Evolutionary conservation across 2,888 invertebrate genomes (phyloP).

Genomic region (Diadegma fenestrale): DNA sequence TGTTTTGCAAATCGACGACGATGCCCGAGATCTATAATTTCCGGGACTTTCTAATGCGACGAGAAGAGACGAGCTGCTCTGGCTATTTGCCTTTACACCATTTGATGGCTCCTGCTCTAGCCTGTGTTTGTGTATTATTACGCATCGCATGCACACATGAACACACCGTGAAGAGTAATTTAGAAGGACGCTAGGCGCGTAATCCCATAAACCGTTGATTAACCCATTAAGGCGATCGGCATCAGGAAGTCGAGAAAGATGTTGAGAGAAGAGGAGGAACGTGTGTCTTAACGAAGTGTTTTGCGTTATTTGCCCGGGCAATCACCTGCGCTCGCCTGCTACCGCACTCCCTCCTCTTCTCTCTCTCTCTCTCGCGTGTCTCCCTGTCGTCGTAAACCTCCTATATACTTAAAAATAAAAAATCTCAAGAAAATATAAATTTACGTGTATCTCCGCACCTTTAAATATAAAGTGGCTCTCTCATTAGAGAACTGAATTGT

Average conservation of each 20-base stretch:
- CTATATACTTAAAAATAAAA: slow-evolving; percentile 22
- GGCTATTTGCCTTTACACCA: slow-evolving; percentile 30
- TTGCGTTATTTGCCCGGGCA: slow-evolving; percentile 67
- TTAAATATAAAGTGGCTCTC: slow-evolving; percentile 15
- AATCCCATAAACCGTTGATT: slow-evolving; percentile 73
- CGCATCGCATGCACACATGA: background rate
- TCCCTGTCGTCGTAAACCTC: slow-evolving; percentile 56
- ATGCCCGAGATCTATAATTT: slow-evolving; percentile 60
- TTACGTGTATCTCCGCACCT: slow-evolving; percentile 28
- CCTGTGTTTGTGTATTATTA: slow-evolving; percentile 17
- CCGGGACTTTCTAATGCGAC: slow-evolving; percentile 68
- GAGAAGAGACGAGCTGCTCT: slow-evolving; percentile 1
- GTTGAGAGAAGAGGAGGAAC: slow-evolving; percentile 20
- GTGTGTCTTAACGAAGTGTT: slow-evolving; percentile 68
- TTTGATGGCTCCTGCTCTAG: slow-evolving; percentile 20
- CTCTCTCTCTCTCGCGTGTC: no score
- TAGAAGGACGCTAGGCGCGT: slow-evolving; percentile 56
- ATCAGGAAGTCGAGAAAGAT: slow-evolving; percentile 67
- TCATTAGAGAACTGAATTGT: slow-evolving; percentile 60
- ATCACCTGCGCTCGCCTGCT: slow-evolving; percentile 53
- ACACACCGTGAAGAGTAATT: slow-evolving; percentile 38
- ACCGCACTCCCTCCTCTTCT: slow-evolving; percentile 25
- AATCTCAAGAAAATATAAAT: background rate
- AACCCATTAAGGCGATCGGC: slow-evolving; percentile 72
- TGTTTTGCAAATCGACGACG: slow-evolving; percentile 26